These are phyloP conservation scores for Macrotis lagotis DNA, from an alignment of 2,113 vertebrate species.

Conservation along the genomic window DNA sequence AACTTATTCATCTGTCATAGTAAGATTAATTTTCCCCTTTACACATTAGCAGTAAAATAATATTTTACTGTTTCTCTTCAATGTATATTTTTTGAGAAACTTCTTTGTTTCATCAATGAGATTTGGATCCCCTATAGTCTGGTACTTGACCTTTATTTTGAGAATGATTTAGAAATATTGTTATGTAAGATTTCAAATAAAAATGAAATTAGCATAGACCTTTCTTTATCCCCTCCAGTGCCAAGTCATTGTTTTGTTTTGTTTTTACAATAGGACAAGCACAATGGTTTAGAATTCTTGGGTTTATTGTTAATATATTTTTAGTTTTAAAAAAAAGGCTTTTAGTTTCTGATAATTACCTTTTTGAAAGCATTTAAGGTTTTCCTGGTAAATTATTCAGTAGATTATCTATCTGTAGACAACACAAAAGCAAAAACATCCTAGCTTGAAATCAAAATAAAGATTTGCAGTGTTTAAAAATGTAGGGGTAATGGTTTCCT, in stretches of 20 bases:
- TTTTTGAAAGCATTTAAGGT: neutral
- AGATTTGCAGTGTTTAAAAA: conserved; percentile 74
- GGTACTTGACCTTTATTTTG: neutral
- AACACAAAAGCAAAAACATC: neutral
- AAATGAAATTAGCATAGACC: neutral
- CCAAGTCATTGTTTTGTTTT: neutral
- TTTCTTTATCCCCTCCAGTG: neutral
- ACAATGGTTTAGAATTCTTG: neutral
- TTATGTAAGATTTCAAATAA: neutral
- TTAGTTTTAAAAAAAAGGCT: neutral
- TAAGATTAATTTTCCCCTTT: neutral
- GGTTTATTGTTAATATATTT: neutral
- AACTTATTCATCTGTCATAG: neutral
- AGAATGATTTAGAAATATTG: neutral
- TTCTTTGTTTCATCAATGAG: neutral
- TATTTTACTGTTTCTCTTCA: neutral
- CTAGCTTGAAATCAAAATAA: conserved; percentile 60
- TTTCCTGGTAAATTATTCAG: neutral
- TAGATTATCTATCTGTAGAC: neutral
- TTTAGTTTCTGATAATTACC: neutral
- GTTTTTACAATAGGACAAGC: neutral
- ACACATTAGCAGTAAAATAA: neutral
- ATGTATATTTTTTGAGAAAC: neutral
- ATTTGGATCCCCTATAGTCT: neutral
- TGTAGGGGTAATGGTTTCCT: conserved; percentile 71